A percentile compares a stretch with the other conserved stretches of the same genome.
Conservation (phyloP, 1,140 invertebrate species). For the Aporrectodea caliginosa region DNA sequence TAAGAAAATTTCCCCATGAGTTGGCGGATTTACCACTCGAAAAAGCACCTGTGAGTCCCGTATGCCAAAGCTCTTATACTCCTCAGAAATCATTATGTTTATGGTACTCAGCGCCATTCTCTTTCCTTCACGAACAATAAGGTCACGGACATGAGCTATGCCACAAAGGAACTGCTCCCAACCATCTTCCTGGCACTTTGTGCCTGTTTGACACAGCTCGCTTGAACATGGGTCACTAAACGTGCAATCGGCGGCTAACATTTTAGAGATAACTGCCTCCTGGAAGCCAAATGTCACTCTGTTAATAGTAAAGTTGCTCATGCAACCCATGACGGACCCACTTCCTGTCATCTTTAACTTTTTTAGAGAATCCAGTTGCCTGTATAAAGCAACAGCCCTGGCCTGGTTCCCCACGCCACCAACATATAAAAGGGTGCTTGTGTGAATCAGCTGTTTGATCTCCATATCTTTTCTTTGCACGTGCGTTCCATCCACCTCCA, state of each 20-base stretch:
- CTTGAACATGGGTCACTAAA: background rate
- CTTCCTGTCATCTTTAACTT: background rate
- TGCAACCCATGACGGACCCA: background rate
- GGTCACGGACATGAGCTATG: background rate
- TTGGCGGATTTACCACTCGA: background rate
- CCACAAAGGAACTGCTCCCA: background rate
- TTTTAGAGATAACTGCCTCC: background rate
- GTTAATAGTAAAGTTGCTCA: background rate
- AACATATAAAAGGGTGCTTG: conserved; percentile 75
- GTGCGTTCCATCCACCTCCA: conserved; percentile 64
- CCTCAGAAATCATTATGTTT: background rate
- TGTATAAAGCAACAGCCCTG: conserved; percentile 66
- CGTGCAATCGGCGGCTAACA: background rate
- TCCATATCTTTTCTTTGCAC: conserved; percentile 62
- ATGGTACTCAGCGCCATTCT: background rate
- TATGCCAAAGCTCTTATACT: background rate
- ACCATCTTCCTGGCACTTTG: background rate
- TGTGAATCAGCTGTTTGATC: conserved; percentile 72
- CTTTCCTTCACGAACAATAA: background rate
- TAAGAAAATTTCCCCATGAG: background rate
- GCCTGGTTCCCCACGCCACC: conserved; percentile 80
- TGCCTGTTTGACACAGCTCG: background rate
- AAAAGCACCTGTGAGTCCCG: background rate
- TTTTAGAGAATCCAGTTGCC: conserved; percentile 61
- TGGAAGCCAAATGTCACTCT: background rate